These are phyloP conservation scores for Myathropa florea DNA, from an alignment of 2,888 invertebrate species.

Conservation along the genomic window DNA sequence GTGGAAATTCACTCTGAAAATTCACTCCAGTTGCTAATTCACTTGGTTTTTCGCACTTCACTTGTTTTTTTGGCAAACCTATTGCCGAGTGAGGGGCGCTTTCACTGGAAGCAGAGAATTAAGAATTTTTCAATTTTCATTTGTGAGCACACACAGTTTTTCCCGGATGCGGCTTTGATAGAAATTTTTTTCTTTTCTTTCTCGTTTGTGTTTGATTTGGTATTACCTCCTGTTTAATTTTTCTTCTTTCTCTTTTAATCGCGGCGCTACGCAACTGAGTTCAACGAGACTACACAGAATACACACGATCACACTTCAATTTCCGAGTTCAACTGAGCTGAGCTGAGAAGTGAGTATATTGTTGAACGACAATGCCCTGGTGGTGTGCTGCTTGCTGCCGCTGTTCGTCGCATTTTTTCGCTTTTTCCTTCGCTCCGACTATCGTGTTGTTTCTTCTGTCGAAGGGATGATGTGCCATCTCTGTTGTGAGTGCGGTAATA, in stretches of 20 bases:
- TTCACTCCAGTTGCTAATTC: conserved; percentile 57
- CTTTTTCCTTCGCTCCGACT: background rate
- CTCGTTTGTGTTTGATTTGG: background rate
- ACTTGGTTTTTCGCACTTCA: conserved; percentile 58
- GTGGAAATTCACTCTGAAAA: conserved; percentile 45
- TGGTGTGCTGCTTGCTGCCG: conserved; percentile 36
- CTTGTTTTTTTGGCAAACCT: conserved; percentile 25
- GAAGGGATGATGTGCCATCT: conserved; percentile 3
- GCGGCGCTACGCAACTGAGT: conserved; percentile 52
- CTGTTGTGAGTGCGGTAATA: background rate
- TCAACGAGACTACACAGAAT: conserved; percentile 52
- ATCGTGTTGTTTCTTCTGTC: background rate
- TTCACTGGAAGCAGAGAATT: background rate
- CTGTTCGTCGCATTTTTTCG: conserved; percentile 7
- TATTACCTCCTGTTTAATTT: conserved; percentile 3
- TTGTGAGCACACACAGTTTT: background rate
- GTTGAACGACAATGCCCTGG: conserved; percentile 14
- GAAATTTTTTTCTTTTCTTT: conserved; percentile 2
- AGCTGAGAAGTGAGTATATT: conserved; percentile 38
- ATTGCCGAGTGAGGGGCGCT: background rate
- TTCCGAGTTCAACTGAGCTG: conserved; percentile 64
- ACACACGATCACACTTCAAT: conserved; percentile 59
- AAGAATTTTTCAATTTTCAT: background rate
- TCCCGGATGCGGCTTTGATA: background rate
- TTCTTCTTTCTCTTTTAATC: background rate